These are phyloP conservation scores for Parthenolecanium corni DNA, from an alignment of 2,888 invertebrate genomes.

Conservation along the genomic window DNA sequence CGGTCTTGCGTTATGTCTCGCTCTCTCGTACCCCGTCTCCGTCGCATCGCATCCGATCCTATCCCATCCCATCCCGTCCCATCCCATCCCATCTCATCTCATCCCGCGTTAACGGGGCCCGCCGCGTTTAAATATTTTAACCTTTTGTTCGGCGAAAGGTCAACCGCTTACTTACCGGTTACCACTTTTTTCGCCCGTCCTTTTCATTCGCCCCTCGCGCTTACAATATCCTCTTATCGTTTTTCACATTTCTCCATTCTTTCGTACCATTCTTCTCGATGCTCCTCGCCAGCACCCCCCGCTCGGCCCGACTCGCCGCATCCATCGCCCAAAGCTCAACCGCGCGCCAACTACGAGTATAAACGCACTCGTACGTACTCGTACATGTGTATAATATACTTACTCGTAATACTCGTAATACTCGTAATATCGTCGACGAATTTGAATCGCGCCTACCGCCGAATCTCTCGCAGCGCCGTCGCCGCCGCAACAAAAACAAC, in stretches of 20 bases:
- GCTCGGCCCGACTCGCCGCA: no score
- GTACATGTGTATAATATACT: background rate
- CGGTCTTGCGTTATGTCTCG: constrained; percentile 9
- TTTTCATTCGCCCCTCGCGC: background rate
- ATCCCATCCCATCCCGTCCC: no score
- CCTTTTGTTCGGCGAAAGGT: constrained; percentile 27
- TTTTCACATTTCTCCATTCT: no score
- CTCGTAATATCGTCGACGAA: background rate
- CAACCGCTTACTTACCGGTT: constrained; percentile 28
- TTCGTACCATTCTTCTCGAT: no score
- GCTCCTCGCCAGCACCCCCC: no score
- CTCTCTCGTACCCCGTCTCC: constrained; percentile 4
- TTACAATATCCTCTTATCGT: background rate
- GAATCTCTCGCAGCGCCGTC: background rate
- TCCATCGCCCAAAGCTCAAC: no score
- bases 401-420: background rate
- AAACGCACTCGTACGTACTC: no score
- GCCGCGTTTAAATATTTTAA: constrained; percentile 27
- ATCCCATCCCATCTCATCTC: no score
- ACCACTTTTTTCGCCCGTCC: background rate
- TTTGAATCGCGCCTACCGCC: background rate
- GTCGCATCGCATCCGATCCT: no score
- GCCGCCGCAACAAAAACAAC: background rate
- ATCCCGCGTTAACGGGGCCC: constrained; percentile 26
- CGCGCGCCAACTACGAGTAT: no score